Base-by-base conservation (phyloP, 2,113 vertebrate species). In the Saguinus imperator region DNA sequence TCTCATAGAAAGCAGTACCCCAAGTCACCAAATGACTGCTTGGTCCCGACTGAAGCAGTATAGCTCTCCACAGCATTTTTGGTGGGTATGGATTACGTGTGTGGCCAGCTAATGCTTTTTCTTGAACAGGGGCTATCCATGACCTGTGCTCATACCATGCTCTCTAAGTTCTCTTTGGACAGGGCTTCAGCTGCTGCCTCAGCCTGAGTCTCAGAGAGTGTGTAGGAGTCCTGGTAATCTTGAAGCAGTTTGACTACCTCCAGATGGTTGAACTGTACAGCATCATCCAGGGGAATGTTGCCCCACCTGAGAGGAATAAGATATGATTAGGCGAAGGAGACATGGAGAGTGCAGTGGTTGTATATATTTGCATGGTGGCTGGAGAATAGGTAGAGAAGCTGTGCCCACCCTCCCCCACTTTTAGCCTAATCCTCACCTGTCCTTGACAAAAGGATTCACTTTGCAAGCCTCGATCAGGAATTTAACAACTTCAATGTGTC, bases 381-480 rank as follows among this genome's bases (percentile, higher is more conserved):
- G 48, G 35, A 55, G 77, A 35, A 4, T n/a, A 25, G 55, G 21
- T 16, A 8, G 35, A 58, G 21, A 83, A 68, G 14, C 21, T 55
- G 35, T 77, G 14, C 18, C 58, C 11, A 7, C 21, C 43, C 27
- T 13, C 37, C 43, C 21, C 29, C 13, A 55, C 18, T 55, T 79
- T 85, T 10, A 89, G 35, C 66, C 32, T 40, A 75, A 61, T 32
- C n/a, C 20, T 97, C 97, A 99, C 99, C 99, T 98, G 97, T 99
- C 99, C 94, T 99, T 98, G 83, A 98, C 98, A 94, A 99, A 99
- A 18, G 99, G 99, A 97, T 99, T 98, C 23, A 99, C 99, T 98
- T 98, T 99, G 98, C 99, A 99, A 70, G 98, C 98, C 89, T 99
- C 98, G 7, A 99, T 99, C 48, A 99, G 98, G 97, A 99, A 99